Conservation (phyloP, 2,888 invertebrate species). For the Rotaria socialis region DNA sequence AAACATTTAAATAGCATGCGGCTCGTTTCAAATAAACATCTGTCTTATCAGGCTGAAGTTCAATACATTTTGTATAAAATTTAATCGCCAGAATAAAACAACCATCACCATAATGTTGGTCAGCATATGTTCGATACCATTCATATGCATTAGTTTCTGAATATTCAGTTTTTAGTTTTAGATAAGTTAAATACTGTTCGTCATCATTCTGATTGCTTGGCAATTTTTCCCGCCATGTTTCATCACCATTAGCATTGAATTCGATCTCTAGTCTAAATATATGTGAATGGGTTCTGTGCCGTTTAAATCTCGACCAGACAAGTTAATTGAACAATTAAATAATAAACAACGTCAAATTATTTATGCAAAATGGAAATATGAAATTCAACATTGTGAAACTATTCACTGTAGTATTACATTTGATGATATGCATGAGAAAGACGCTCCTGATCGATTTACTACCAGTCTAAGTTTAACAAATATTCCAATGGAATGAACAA, state of each 20-base stretch:
- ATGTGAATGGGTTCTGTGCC: not conserved
- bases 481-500: not conserved
- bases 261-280: not conserved
- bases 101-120: not conserved
- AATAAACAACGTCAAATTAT: not conserved
- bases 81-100: constrained; percentile 1
- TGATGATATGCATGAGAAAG: not conserved
- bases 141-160: not conserved
- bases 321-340: not conserved
- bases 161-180: not conserved
- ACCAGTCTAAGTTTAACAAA: not conserved
- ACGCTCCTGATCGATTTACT: not conserved
- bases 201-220: not conserved
- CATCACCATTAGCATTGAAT: not conserved
- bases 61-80: not conserved
- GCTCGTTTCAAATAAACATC: not conserved
- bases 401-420: not conserved
- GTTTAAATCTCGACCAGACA: not conserved
- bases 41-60: not conserved
- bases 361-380: not conserved
- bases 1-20: not conserved
- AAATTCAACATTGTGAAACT: not conserved
- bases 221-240: not conserved
- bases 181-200: not conserved
- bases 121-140: not conserved